Evolutionary conservation across 2,888 invertebrate species (phyloP).

Genomic region (Coremacera marginata): DNA sequence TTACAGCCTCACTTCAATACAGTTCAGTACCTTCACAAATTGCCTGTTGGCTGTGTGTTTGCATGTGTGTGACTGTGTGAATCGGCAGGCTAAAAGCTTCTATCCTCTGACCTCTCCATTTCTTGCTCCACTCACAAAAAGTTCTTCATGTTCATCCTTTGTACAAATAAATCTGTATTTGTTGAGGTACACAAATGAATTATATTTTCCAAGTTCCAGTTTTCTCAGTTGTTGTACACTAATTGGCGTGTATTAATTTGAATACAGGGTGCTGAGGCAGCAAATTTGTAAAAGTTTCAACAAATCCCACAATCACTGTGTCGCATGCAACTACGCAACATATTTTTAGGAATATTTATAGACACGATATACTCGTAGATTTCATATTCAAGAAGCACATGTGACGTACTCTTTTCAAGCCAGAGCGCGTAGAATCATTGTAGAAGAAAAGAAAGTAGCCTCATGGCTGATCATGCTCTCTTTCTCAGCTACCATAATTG

Average conservation of each 20-base stretch:
- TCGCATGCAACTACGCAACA: too few species aligned
- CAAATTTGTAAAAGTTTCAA: not conserved
- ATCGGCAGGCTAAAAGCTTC: conserved; percentile 2
- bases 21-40: not conserved
- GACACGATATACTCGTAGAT: too few species aligned
- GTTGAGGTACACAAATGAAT: conserved; percentile 49
- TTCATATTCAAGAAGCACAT: too few species aligned
- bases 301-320: too few species aligned
- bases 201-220: conserved; percentile 23
- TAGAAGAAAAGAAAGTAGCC: too few species aligned
- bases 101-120: not conserved
- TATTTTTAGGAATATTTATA: too few species aligned
- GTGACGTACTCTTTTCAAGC: too few species aligned
- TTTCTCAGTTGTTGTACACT: conserved; percentile 48
- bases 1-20: conserved; percentile 19
- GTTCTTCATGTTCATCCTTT: conserved; percentile 58
- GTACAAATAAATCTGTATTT: conserved; percentile 63
- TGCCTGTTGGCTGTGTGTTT: not conserved
- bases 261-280: conserved; percentile 21
- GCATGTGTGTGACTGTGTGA: not conserved
- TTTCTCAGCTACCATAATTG: too few species aligned
- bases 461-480: too few species aligned
- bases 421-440: too few species aligned
- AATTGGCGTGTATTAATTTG: conserved; percentile 44
- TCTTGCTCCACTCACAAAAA: not conserved